Evolutionary conservation across 2,797 vertebrate genomes (phyloP).

Genomic region (Neopelma chrysocephalum): DNA sequence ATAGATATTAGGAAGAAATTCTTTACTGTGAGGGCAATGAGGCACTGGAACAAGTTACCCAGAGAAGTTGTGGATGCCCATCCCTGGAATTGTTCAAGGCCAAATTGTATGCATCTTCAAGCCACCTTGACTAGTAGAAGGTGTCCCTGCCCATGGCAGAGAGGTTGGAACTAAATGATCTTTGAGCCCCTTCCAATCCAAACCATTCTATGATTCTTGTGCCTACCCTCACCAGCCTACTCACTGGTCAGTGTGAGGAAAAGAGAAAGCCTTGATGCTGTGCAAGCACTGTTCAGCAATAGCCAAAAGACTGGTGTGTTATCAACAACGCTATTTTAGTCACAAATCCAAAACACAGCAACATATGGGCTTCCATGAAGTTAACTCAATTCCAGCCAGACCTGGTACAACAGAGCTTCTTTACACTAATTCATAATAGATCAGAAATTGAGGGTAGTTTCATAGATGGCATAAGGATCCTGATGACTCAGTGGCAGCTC

Average conservation of each 20-base stretch:
- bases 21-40: neutral
- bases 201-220: neutral
- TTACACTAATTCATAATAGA: neutral
- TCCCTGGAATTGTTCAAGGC: neutral
- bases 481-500: neutral
- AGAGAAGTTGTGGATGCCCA: neutral
- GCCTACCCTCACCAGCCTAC: neutral
- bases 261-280: neutral
- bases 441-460: neutral
- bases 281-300: neutral
- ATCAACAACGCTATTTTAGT: neutral
- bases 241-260: rapidly evolving
- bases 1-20: neutral
- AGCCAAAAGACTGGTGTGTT: neutral
- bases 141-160: neutral
- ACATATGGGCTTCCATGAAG: neutral
- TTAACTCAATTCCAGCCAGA: neutral
- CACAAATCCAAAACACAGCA: neutral
- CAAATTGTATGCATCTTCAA: neutral
- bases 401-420: neutral
- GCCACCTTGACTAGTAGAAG: neutral
- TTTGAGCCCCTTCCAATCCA: neutral
- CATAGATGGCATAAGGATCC: neutral
- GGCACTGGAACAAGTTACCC: neutral
- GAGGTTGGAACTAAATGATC: neutral